These are phyloP conservation scores for Hipposideros larvatus DNA, from an alignment of 2,797 vertebrate genomes.

Conservation along the genomic window DNA sequence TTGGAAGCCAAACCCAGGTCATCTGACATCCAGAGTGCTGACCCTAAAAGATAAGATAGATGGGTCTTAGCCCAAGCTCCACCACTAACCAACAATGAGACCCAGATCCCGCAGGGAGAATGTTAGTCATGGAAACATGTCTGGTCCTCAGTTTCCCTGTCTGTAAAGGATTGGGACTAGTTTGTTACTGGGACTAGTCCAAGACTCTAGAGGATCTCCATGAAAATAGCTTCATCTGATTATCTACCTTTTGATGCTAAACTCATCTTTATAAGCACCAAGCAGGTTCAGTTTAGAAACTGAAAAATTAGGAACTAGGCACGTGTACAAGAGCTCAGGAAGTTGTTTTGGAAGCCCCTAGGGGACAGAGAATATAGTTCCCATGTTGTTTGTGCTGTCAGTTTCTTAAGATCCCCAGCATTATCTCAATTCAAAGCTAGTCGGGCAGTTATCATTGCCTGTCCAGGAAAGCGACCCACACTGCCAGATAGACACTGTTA, in stretches of 20 bases:
- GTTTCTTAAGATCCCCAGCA: background rate
- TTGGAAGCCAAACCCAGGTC: background rate
- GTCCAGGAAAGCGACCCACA: background rate
- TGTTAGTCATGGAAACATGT: background rate
- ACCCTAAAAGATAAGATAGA: background rate
- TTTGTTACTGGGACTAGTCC: background rate
- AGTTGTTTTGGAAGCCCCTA: background rate
- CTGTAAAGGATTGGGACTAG: background rate
- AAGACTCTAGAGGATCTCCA: background rate
- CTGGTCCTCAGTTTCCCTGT: background rate
- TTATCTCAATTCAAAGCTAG: background rate
- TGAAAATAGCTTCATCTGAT: background rate
- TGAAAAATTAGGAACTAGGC: background rate
- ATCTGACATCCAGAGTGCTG: background rate
- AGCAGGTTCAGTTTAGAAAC: background rate
- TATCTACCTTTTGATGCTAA: background rate
- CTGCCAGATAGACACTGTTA: background rate
- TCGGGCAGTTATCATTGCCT: background rate
- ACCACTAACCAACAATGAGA: background rate
- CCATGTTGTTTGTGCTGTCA: background rate
- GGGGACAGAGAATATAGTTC: background rate
- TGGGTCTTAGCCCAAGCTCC: background rate
- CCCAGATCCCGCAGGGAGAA: background rate
- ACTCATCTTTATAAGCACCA: background rate
- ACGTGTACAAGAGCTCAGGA: background rate